Evolutionary conservation across 2,113 vertebrate genomes (phyloP), one percentile per base, ranked within the genome.

Genomic region (Pyxicephalus adspersus): DNA sequence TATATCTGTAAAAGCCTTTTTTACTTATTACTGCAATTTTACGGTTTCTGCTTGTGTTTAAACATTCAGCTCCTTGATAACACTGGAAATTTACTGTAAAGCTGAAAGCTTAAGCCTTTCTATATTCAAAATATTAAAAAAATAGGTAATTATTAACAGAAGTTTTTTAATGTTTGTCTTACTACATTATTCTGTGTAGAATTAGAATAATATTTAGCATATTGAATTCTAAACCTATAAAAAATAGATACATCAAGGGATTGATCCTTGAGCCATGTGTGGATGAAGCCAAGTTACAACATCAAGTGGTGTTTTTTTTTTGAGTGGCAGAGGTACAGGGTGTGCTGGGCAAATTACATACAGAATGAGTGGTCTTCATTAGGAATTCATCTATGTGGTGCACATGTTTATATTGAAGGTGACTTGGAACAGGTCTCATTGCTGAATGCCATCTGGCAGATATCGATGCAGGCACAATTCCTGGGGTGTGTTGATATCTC

Each of bases 221-320:
- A 70, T 81, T 74, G 74, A 81, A 81, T 81, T 74, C 51, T 65
- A 52, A 74, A 81, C 67, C 79, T 81, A 81, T 81, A 81, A 81
- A 81, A 74, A 80, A 66, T 65, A 66, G 70, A 74, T 81, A 81
- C 79, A 74, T 81, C 79, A 74, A 81, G 70, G 79, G 45, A 81
- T 81, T 81, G 79, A 81, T 74, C 60, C 74, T 74, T n/a, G 79
- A 81, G 79, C 79, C 79, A 81, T 81, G 79, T 81, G 70, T 74
- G 51, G 60, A 74, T 74, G 70, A 74, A 81, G 79, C 79, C 79
- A 74, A 74, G 79, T 74, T 74, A 54, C 70, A 74, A 65, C 38
- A 81, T 73, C 65, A 81, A 74, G 70, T 81, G 55, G 63, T 73
- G 26, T 55, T 26, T 28, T 73, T n/a, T n/a, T 64, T 74, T 74